Base-by-base conservation (phyloP, 2,888 invertebrate species). In the Drosophila sordidapex region DNA sequence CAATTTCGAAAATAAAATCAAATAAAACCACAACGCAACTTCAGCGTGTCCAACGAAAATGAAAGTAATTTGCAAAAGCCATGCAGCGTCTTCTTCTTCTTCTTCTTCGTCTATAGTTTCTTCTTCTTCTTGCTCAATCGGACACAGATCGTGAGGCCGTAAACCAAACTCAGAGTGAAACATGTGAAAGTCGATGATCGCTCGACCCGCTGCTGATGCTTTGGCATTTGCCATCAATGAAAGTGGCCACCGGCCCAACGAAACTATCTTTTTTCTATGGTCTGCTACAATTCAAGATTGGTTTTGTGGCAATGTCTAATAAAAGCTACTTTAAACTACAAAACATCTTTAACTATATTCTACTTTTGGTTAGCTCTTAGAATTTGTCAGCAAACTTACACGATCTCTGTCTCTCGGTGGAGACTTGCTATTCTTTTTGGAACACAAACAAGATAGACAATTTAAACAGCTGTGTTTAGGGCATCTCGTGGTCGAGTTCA, bases 81-180 rank as follows among this genome's bases (percentile, higher is more conserved):
- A 57, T 52, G 40, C 56, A 53, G 79, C 79, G 79, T 74, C 74
- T 79, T 76, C 76, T 81, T 74, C 65, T 74, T 21, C 46, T 11
- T 43, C 49, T 18, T 27, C 11, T 49, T 33, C 33, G 33, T 10
- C 11, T 33, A 1, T 33, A 33, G 11, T 11, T 33, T 21, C 51
- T 52, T 48, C 64, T 36, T 49, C 48, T 61, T 48, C 25, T 79
- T 71, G 70, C 57, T 58, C 51, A 65, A 57, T 70, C 67, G 65
- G 58, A 71, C 59, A 73, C 58, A 88, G 88, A 84, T 88, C 84
- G 84, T 85, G 86, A 66, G 76, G 65, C 76, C 58, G 63, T 81
- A 75, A 78, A 72, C 63, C 57, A 71, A 70, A 60, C 60, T 58
- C 48, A 57, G 25, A 72, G 62, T 72, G 57, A 70, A 64, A 59